Evolutionary conservation across 92 coral and sea anemone genomes (phyloP), one percentile per base, ranked within the genome.

Genomic region (Virgularia gustaviana): DNA sequence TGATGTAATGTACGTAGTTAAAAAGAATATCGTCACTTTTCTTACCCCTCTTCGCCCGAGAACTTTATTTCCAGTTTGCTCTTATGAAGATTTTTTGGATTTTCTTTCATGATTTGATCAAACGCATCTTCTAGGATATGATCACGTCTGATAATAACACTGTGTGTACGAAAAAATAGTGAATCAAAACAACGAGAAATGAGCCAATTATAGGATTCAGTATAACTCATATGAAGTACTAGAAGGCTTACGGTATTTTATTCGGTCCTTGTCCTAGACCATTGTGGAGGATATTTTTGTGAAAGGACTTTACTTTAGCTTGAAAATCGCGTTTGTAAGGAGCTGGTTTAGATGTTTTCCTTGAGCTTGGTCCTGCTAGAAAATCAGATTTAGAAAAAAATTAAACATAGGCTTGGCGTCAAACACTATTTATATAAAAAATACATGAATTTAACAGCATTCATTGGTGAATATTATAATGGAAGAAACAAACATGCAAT

Each of bases 241-340:
- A 45, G 53, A 15, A 36, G 16, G 72, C 97, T 82, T 60, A 91
- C 97, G 85, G 89, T 79, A 88, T 85, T 72, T 91, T 91, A 68
- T 91, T 91, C 0, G 97, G 96, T 47, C 97, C 97, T 76, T 91
- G 97, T 18, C 95, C 97, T 24, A 82, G 81, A 30, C 95, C 97
- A 43, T 91, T 91, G 72, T 88, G 91, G 83, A 85, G 81, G 66
- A 91, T 63, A 64, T 91, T 91, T n/a, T 96, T 89, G 77, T 92
- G 98, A 67, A 92, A 89, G 0, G 99, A 94, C 38, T 96, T 91
- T 63, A 94, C 99, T 80, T 94, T 94, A 31, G 99, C 99, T 85
- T 94, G 96, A 33, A 94, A 94, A 79, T 94, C 99, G 16, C 99
- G 99, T 58, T 86, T 88, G 73, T 94, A 94, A 2, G 99, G 99